These are phyloP conservation scores for Peromyscus aztecus DNA, from an alignment of 2,797 vertebrate species.

Conservation along the genomic window DNA sequence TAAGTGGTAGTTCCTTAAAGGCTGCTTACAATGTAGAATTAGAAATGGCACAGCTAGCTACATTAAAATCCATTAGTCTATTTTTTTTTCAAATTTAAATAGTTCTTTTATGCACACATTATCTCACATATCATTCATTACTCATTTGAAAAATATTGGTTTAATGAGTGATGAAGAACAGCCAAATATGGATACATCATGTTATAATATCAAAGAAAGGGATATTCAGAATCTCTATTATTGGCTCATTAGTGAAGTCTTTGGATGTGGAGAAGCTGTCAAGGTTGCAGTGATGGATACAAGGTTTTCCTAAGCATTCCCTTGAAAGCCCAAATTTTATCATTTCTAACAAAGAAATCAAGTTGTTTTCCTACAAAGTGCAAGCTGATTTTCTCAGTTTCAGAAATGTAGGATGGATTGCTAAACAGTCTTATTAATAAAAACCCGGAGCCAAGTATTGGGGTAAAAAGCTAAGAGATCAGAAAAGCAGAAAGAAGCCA, in stretches of 20 bases:
- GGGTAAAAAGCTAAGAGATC: no score
- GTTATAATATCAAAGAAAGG: background rate
- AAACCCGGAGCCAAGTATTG: no score
- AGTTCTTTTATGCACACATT: background rate
- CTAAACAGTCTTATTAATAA: no score
- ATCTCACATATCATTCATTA: background rate
- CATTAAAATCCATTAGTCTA: background rate
- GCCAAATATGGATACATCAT: background rate
- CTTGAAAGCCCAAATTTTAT: slow-evolving; percentile 25
- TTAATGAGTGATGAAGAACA: background rate
- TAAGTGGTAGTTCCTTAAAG: background rate
- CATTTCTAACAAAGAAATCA: background rate
- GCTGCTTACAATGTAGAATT: background rate
- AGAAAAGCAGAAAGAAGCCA: no score
- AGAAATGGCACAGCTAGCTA: background rate
- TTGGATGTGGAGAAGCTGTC: background rate
- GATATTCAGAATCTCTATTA: background rate
- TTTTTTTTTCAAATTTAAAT: slow-evolving; percentile 45
- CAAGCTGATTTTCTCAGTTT: background rate
- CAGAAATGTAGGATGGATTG: background rate
- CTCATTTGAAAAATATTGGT: background rate
- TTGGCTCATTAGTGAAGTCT: background rate
- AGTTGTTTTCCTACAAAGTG: background rate
- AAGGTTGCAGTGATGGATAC: background rate
- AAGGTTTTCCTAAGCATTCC: background rate